Base-by-base conservation (phyloP, 2,113 vertebrate genomes). In the Rousettus leschenaultii region DNA sequence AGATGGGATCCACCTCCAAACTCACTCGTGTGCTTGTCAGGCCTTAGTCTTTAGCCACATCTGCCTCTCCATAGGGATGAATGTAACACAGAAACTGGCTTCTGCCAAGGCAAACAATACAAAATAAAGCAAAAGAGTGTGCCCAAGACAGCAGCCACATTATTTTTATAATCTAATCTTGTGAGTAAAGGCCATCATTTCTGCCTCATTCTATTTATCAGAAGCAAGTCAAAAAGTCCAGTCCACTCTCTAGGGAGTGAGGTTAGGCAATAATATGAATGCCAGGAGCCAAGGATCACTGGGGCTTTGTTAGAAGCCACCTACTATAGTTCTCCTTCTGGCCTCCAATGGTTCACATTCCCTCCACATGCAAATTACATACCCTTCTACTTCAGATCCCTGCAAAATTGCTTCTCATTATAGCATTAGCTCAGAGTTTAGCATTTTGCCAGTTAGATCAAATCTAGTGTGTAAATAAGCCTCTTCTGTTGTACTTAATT, bases 11-110 rank as follows among this genome's bases (percentile, higher is more conserved):
- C 12, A 3, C 30, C 10, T 86, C 7, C 15, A 28, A 13, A 2
- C 9, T 78, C 24, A n/a, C 2, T 26, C 5, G 3, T 3, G 2
- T 30, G 0, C 11, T 4, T 48, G 11, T 48, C 57, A 30, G 30
- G 4, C 14, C 53, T 77, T 12, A 1, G 0, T 38, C 4, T 9
- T 68, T 79, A 30, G 35, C 28, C 4, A 61, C 7, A 28, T 40
- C 33, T 43, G 6, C 8, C 1, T 93, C 30, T 88, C 40, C 30
- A 21, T 5, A 73, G 9, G 30, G 38, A 22, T 65, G 11, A 4
- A 28, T 1, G 0, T 48, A 7, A 2, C 14, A 4, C 22, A 12
- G 22, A 51, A 48, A 73, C 3, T 53, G 48, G 6, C 8, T 77
- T 59, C 40, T 19, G 1, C n/a, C 21, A 74, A 21, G n/a, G 13